Conservation (phyloP, 2,113 vertebrate species). For the Carettochelys insculpta region DNA sequence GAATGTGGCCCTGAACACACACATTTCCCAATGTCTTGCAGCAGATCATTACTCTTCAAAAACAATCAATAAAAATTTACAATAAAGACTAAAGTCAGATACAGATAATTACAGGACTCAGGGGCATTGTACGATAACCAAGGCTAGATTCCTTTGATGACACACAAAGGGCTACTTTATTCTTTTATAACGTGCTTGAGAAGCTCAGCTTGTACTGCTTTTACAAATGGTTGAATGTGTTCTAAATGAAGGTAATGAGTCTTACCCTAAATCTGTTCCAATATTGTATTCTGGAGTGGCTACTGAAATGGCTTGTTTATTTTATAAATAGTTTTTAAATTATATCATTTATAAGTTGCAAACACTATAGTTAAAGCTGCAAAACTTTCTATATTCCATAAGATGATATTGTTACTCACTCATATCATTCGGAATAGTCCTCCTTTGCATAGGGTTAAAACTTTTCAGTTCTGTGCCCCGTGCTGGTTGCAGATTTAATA, state of each 20-base stretch:
- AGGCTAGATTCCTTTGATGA: neutral
- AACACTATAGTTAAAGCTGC: neutral
- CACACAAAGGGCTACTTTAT: neutral
- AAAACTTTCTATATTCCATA: neutral
- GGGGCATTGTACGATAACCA: neutral
- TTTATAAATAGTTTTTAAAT: slow-evolving; percentile 9
- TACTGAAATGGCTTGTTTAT: neutral
- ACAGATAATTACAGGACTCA: neutral
- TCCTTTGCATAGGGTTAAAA: neutral
- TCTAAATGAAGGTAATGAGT: neutral
- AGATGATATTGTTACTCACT: neutral
- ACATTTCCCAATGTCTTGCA: neutral
- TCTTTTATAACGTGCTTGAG: neutral
- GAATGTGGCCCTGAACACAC: neutral
- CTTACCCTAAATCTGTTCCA: neutral
- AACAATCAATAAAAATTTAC: neutral
- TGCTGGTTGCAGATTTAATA: no score
- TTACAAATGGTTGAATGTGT: neutral
- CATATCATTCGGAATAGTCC: neutral
- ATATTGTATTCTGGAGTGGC: neutral
- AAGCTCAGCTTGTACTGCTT: neutral
- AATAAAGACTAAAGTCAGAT: neutral
- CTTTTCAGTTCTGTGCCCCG: neutral
- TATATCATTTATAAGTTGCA: neutral
- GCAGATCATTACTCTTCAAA: neutral